phyloP scores from a whole-genome alignment of 2,888 invertebrate genomes.

The Trissonchulus sp. region DNA sequence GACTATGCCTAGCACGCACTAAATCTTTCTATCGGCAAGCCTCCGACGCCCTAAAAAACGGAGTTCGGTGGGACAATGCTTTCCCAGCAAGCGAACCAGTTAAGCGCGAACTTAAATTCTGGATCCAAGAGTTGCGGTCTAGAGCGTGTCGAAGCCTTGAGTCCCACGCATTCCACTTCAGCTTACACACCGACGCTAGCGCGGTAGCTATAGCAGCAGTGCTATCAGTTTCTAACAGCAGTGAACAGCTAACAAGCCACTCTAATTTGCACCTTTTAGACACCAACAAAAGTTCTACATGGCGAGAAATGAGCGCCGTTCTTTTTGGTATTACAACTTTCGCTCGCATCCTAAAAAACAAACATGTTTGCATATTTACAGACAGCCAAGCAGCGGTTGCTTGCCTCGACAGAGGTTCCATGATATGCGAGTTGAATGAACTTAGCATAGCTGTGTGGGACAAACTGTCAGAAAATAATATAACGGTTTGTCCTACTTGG shows the following conservation, averaged over 20 bases:
- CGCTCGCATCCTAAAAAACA: too few species aligned
- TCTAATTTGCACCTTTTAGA: neutral
- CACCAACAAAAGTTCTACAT: neutral
- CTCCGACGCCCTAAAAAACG: too few species aligned
- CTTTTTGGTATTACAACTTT: neutral
- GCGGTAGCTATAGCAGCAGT: neutral
- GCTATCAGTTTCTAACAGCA: neutral
- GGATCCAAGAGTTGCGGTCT: too few species aligned
- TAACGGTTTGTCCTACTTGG: neutral
- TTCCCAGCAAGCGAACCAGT: too few species aligned
- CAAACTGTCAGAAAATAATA: neutral
- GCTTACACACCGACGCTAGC: slow-evolving; percentile 1
- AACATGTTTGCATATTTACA: neutral
- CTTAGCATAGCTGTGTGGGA: neutral
- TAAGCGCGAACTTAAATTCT: too few species aligned
- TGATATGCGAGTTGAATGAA: neutral
- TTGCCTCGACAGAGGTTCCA: neutral
- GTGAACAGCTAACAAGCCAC: neutral
- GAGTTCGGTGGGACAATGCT: too few species aligned
- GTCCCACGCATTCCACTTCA: neutral
- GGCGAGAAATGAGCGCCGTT: neutral
- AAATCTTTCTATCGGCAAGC: too few species aligned
- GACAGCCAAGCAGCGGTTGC: neutral
- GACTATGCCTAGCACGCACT: too few species aligned
- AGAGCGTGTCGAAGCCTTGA: too few species aligned